These are phyloP conservation scores for Mesorhabditis spiculigera DNA, from an alignment of 2,888 invertebrate species.

Conservation along the genomic window DNA sequence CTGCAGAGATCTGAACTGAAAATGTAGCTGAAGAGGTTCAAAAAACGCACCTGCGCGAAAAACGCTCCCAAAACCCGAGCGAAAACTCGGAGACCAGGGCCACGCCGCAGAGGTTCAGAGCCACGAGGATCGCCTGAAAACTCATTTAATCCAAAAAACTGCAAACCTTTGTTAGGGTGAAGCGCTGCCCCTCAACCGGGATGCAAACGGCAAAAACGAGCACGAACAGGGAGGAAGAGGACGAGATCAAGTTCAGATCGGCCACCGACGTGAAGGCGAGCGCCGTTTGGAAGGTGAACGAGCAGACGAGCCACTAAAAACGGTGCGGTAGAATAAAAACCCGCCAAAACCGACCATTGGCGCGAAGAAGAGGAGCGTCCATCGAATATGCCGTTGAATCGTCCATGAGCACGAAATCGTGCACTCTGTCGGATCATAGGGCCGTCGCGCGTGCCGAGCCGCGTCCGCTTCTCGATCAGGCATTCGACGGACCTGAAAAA, in stretches of 20 bases:
- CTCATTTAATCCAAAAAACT: not conserved
- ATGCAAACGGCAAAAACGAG: constrained; percentile 74
- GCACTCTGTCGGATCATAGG: constrained; percentile 68
- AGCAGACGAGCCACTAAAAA: constrained; percentile 87
- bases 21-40: not conserved
- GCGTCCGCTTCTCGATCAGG: constrained; percentile 72
- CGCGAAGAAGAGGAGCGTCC: constrained; percentile 46
- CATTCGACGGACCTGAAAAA: constrained; percentile 60
- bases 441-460: constrained; percentile 83
- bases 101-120: constrained; percentile 49
- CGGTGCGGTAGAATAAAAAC: constrained; percentile 13
- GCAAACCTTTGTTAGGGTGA: constrained; percentile 67
- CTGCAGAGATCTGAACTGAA: constrained; percentile 61
- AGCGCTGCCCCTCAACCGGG: constrained; percentile 70
- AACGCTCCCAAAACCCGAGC: constrained; percentile 35
- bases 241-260: constrained; percentile 82
- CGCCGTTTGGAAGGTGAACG: constrained; percentile 86
- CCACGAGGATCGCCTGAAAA: constrained; percentile 43
- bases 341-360: constrained; percentile 42
- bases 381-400: constrained; percentile 30
- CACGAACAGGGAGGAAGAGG: constrained; percentile 83
- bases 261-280: constrained; percentile 78
- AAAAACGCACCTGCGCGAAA: constrained; percentile 32
- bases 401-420: constrained; percentile 20
- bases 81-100: constrained; percentile 47